Evolutionary conservation across 2,888 invertebrate species (phyloP), one percentile per base, ranked within the genome.

Genomic region (Carabus problematicus): DNA sequence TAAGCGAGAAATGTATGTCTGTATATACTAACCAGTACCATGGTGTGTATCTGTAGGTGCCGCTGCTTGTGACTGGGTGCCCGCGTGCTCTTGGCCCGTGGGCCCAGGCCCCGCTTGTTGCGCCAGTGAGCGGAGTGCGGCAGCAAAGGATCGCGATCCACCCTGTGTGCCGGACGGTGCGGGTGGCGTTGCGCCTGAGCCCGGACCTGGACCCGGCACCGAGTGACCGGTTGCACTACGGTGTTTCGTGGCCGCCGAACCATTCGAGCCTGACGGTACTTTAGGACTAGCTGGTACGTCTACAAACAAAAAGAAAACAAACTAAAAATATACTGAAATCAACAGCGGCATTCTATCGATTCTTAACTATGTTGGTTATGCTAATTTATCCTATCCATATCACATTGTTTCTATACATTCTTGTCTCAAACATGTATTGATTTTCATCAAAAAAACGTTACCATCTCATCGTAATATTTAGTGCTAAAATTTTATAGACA

Each of bases 71-170:
- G 29, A 29, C 69, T 76, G 76, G 11, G 74, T 71, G 43, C 77
- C 70, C 52, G 78, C 72, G 70, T 77, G 77, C 64, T 78, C 78
- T 40, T 70, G 74, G 58, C 74, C 67, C 88, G 90, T 79, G 29
- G 85, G 85, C 76, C 89, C 89, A 74, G 91, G 92, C 70, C 92
- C 93, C 18, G 94, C 95, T 82, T 96, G 95, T 83, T 96, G 95
- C 72, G 96, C 96, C 74, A 96, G 86, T 80, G 93, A 94, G 70
- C 96, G 88, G 63, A 97, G 85, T 19, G 96, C 96, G 56, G 95
- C 95, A 63, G 96, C 95, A 85, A 96, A 96, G 70, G 95, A 94
- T 19, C 89, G 89, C 12, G 84, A 81, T 76, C 84, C 84, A 52
- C 85, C 83, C 64, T 83, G 80, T 59, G 70, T 71, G 11, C 63